Evolutionary conservation across 1,140 invertebrate species (phyloP), one percentile per base, ranked within the genome.

Genomic region (Heliconius nattereri): DNA sequence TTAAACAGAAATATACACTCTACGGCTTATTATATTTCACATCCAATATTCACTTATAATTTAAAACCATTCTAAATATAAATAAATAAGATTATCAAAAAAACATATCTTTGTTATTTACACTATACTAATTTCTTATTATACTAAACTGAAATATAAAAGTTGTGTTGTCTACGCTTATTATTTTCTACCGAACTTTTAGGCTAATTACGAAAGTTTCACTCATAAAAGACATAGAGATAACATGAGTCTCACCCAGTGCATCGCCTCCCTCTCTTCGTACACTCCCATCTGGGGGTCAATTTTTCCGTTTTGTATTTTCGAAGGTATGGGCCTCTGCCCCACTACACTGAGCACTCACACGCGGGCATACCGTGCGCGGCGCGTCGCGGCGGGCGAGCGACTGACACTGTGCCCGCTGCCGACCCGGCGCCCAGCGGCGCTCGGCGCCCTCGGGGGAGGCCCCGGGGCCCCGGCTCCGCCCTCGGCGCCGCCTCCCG

Each of bases 221-320:
- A 57, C 16, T 52, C 49, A 52, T 20, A 52, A 52, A 52, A 19
- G 3, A 60, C 54, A 60, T 3, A 66, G n/a, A 29, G 23, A 26
- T 26, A 66, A 26, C 23, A 66, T 29, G 26, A 66, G 23, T 66
- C 85, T 89, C 82, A 94, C 92, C 92, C 92, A 94, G 88, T 94
- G 92, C 92, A 94, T 94, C 89, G 91, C 89, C 90, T 90, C 92
- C 91, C 91, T 91, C 88, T 94, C 92, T 90, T 94, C 92, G 92
- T 92, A 94, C 81, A 94, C 92, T 92, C 92, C 92, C 92, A 94
- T 94, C 89, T 92, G 92, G 91, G 90, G 92, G 85, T 94, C 87
- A 92, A 94, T 94, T 89, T 91, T 92, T 90, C 87, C 91, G 92
- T 94, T 93, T 89, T 91, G 85, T 89, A 92, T 92, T 91, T 90